These are phyloP conservation scores for Ectropis crepuscularia DNA, from an alignment of 2,888 invertebrate genomes.

Conservation along the genomic window DNA sequence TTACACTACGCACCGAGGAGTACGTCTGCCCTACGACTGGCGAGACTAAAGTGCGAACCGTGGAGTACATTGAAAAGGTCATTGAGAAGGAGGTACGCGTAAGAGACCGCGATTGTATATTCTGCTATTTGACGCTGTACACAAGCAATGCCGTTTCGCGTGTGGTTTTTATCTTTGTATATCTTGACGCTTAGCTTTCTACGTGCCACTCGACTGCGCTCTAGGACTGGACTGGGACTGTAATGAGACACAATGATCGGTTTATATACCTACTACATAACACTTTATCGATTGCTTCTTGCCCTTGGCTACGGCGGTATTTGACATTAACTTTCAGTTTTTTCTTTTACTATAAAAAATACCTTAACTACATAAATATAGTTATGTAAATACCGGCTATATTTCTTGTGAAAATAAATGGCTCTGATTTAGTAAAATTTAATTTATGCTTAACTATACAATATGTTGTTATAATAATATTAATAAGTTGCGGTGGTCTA, in stretches of 20 bases:
- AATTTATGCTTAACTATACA: no score
- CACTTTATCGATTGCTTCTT: no score
- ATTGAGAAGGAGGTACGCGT: constrained; percentile 96
- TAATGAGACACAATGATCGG: background rate
- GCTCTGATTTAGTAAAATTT: no score
- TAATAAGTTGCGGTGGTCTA: no score
- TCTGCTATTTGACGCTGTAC: constrained; percentile 77
- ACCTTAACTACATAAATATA: no score
- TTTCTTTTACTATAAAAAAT: no score
- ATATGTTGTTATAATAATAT: no score
- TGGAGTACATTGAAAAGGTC: constrained; percentile 97
- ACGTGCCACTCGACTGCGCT: constrained; percentile 55
- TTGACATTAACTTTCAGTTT: no score
- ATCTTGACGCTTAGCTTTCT: constrained; percentile 77
- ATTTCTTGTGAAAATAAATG: no score
- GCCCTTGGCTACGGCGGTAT: no score
- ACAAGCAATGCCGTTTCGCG: constrained; percentile 76
- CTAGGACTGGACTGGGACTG: constrained; percentile 43
- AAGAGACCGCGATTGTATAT: constrained; percentile 68
- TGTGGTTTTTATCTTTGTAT: constrained; percentile 73
- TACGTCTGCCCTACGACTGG: constrained; percentile 94
- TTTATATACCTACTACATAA: no score
- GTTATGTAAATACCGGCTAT: no score
- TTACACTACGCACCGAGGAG: constrained; percentile 95
- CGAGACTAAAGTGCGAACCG: constrained; percentile 93